Evolutionary conservation across 2,113 vertebrate genomes (phyloP).

Genomic region (Pangasianodon gigas): DNA sequence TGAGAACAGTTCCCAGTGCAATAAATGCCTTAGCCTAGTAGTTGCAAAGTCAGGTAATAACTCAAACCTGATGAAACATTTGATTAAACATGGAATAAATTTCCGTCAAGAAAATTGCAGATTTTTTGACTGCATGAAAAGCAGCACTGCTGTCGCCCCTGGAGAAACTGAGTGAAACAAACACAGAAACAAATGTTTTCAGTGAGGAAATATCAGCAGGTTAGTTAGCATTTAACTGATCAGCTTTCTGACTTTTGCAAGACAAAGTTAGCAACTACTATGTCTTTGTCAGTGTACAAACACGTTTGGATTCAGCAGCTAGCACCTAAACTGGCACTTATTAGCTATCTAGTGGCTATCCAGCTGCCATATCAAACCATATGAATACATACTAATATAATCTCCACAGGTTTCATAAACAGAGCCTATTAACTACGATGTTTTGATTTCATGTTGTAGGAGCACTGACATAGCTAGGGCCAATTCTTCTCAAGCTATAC

Average conservation of each 20-base stretch:
- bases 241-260: neutral
- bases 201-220: neutral
- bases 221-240: neutral
- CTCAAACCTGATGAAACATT: neutral
- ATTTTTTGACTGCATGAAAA: neutral
- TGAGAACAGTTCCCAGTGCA: neutral
- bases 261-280: neutral
- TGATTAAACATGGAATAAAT: slow-evolving; percentile 4
- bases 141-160: neutral
- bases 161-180: neutral
- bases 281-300: neutral
- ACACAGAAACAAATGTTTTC: neutral
- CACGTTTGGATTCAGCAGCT: neutral
- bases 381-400: neutral
- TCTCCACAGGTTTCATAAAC: neutral
- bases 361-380: neutral
- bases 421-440: neutral
- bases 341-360: neutral
- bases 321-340: neutral
- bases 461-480: neutral
- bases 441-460: neutral
- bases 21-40: neutral
- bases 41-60: slow-evolving; percentile 2
- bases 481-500: neutral
- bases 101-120: neutral